phyloP scores from a whole-genome alignment of 2,888 invertebrate species.

The Tortrix viridana region DNA sequence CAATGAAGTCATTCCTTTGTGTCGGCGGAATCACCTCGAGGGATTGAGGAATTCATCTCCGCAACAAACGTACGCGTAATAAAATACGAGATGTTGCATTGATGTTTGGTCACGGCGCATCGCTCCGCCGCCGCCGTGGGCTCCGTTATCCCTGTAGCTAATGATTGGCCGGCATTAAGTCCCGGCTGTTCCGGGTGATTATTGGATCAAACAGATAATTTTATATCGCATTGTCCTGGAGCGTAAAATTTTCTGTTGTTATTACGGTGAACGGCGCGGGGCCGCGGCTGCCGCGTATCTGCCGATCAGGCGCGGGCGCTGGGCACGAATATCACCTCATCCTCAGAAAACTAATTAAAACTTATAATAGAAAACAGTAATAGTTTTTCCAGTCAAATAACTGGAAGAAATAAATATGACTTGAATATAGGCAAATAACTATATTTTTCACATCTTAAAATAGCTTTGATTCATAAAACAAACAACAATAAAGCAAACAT shows the following conservation, averaged over 20 bases:
- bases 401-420: too few species aligned
- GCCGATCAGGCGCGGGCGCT: slow-evolving; percentile 60
- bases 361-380: slow-evolving; percentile 14
- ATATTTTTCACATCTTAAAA: not conserved
- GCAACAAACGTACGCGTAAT: slow-evolving; percentile 49
- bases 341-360: slow-evolving; percentile 29
- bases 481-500: too few species aligned
- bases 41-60: slow-evolving; percentile 59
- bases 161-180: slow-evolving; percentile 84
- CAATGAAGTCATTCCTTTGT: slow-evolving; percentile 81
- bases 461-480: not conserved
- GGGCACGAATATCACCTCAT: slow-evolving; percentile 56
- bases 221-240: slow-evolving; percentile 84
- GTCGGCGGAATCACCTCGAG: slow-evolving; percentile 62
- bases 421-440: not conserved
- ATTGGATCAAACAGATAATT: slow-evolving; percentile 85
- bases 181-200: slow-evolving; percentile 82
- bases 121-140: slow-evolving; percentile 66
- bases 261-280: slow-evolving; percentile 66
- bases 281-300: slow-evolving; percentile 52
- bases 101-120: slow-evolving; percentile 76
- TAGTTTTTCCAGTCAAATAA: not conserved
- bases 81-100: slow-evolving; percentile 70
- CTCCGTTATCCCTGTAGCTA: slow-evolving; percentile 84
- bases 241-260: slow-evolving; percentile 83